Base-by-base conservation (phyloP, 1,140 invertebrate species). In the Pissodes strobi region DNA sequence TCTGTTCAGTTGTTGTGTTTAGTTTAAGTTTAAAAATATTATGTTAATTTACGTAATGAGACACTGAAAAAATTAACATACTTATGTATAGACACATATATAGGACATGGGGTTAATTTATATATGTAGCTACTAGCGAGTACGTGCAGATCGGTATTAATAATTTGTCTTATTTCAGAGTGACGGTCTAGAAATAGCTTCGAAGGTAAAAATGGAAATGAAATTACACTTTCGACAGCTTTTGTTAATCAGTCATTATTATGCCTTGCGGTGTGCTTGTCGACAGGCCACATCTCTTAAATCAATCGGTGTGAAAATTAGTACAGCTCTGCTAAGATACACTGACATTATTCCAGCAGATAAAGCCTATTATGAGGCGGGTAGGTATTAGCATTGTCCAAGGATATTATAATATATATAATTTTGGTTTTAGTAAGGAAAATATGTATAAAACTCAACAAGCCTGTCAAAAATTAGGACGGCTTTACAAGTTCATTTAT, bases 311-410 rank as follows among this genome's bases (percentile, higher is more conserved):
- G 77, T 87, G 0, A 92, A 91, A 69, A 83, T 89, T 2, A 90
- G 92, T 0, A 81, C 96, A 1, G 87, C 93, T 6, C 75, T 99
- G 2, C 80, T 98, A 0, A 84, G 97, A 5, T 92, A 98, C 76
- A 90, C 92, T 0, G 94, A 98, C 69, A 81, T 98, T 0, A 84
- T 99, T 21, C 90, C 93, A 0, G 93, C 94, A 8, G 97, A 99
- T 77, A 93, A 95, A 71, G 92, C 83, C 72, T 78, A 69, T 64
- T 78, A 77, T 55, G 76, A 78, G 67, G 76, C 76, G 18, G 76
- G 76, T 75, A 64, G n/a, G n/a, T n/a, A n/a, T n/a, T n/a, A n/a
- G n/a, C n/a, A n/a, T n/a, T n/a, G n/a, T n/a, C n/a, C n/a, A n/a
- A n/a, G n/a, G n/a, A n/a, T n/a, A n/a, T n/a, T n/a, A n/a, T n/a